These are phyloP conservation scores for Oscheius sp. DNA, from an alignment of 2,888 invertebrate species.

Conservation along the genomic window DNA sequence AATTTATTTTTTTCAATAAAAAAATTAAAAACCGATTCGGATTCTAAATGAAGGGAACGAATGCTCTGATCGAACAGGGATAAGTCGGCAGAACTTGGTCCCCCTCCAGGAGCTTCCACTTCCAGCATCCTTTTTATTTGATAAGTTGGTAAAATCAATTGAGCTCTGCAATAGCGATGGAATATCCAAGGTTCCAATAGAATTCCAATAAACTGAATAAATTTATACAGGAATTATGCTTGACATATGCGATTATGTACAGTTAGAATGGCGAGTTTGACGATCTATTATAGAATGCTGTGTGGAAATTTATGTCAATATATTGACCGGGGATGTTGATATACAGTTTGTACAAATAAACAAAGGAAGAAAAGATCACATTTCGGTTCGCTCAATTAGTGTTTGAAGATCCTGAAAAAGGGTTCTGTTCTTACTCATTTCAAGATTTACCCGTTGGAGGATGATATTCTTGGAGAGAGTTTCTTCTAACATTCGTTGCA, in stretches of 20 bases:
- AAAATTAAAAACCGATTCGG: no score
- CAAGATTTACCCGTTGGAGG: conserved; percentile 42
- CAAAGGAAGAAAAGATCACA: conserved; percentile 32
- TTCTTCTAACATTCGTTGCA: conserved; percentile 57
- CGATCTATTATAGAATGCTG: not conserved
- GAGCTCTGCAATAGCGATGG: no score
- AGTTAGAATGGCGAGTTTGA: not conserved
- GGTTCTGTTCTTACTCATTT: not conserved
- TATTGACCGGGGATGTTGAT: no score
- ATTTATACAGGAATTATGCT: not conserved
- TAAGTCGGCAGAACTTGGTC: conserved; percentile 17
- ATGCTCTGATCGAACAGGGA: not conserved
- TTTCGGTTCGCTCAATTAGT: conserved; percentile 49
- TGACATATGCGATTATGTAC: conserved; percentile 3
- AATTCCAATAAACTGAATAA: not conserved
- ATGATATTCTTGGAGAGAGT: conserved; percentile 57
- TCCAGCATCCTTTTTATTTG: conserved; percentile 6
- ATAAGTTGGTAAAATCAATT: not conserved
- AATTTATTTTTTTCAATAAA: not conserved
- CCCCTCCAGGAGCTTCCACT: conserved; percentile 14
- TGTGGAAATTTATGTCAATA: not conserved
- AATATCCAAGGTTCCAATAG: not conserved
- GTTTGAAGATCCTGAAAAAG: conserved; percentile 51
- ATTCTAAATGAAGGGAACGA: not conserved
- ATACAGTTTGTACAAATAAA: no score